Percentiles rank a stretch among this genome's conserved stretches.
Evolutionary conservation across 2,888 invertebrate species (phyloP).

Genomic region (Polydrusus pterygomalis): DNA sequence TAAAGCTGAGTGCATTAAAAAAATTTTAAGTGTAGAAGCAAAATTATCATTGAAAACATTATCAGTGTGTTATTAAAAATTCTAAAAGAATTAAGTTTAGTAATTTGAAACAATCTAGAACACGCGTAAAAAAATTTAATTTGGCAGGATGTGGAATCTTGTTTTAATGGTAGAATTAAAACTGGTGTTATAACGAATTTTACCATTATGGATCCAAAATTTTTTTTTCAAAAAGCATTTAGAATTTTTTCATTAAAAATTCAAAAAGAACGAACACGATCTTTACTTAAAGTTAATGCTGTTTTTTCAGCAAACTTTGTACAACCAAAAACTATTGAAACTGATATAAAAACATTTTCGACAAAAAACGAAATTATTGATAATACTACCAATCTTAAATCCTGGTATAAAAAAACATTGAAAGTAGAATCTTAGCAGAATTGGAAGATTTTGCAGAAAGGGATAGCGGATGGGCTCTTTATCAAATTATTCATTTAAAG

Average conservation of each 20-base stretch:
- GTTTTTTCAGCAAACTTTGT: conserved; percentile 34
- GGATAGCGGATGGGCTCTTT: conserved; percentile 35
- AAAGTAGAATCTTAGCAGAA: conserved; percentile 24
- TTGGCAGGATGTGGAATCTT: conserved; percentile 34
- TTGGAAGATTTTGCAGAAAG: conserved; percentile 31
- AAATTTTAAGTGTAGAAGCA: neutral
- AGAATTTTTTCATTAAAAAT: conserved; percentile 20
- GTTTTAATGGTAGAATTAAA: conserved; percentile 33
- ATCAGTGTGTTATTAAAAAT: neutral
- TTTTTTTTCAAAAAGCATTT: conserved; percentile 35
- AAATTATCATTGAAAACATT: conserved; percentile 6
- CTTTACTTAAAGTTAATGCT: conserved; percentile 29
- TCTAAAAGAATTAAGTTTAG: neutral
- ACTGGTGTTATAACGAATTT: conserved; percentile 29
- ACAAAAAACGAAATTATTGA: conserved; percentile 27
- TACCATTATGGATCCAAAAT: conserved; percentile 28
- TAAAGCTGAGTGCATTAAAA: conserved; percentile 5
- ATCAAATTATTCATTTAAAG: conserved; percentile 35
- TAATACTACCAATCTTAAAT: conserved; percentile 12
- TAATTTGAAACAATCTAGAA: too few species aligned
- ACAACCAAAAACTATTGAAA: conserved; percentile 27
- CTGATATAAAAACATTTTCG: conserved; percentile 34
- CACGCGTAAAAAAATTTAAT: conserved; percentile 3
- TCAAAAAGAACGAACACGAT: conserved; percentile 23
- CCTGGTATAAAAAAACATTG: conserved; percentile 14